Evolutionary conservation across 1,140 invertebrate genomes (phyloP), one percentile per base, ranked within the genome.

Genomic region (Drosophila eugracilis): DNA sequence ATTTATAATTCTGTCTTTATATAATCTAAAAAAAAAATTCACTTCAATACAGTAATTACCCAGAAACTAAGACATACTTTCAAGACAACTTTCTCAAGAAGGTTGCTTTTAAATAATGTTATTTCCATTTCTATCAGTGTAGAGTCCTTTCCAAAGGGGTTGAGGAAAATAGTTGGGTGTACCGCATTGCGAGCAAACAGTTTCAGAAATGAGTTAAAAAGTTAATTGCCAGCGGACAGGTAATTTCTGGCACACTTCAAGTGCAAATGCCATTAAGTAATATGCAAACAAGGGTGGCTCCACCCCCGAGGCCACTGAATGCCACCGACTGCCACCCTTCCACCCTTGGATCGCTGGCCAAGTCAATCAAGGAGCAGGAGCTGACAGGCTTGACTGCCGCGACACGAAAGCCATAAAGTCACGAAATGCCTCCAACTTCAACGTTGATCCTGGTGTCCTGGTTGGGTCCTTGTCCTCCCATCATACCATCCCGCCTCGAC

Each of bases 161-260:
- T 47, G 34, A 26, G 52, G 19, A 17, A 24, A 36, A 41, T 44
- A 45, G 55, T 73, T 49, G 2, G 66, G 67, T 41, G 28, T 66
- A 75, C 72, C 72, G 71, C 71, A 75, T 66, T 75, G 76, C 70
- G 53, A 65, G 50, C 42, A 74, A 75, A 52, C 81, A 74, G 76
- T 66, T 85, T 66, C 45, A 66, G 76, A 77, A 86, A 86, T 80
- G 77, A 86, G 83, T 88, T 88, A 83, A 89, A 75, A 83, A 90
- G 86, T 90, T 90, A 90, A 90, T 90, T 90, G 89, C 73, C 79
- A 62, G 73, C 66, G 88, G 75, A 90, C 88, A 90, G 88, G 88
- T 90, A 90, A 86, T 86, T 90, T 90, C 72, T 80, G 74, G 88
- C 88, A 90, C 88, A 88, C 88, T 83, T 88, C 70, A 77, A 88